Evolutionary conservation across 1,140 invertebrate species (phyloP), one percentile per base, ranked within the genome.

Genomic region (Hycleus cichorii): DNA sequence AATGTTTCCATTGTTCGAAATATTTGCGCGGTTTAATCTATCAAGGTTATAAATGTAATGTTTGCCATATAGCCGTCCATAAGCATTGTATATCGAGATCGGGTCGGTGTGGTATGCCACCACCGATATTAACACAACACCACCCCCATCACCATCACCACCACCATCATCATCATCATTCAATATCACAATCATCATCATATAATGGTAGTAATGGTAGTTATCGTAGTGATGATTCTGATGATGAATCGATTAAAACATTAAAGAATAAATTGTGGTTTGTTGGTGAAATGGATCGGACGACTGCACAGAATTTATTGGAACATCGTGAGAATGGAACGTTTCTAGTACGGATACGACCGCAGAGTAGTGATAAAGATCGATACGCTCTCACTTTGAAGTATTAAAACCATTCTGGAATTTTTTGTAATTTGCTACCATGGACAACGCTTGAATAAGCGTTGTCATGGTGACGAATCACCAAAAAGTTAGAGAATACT

Each of bases 311-410:
- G n/a, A 77, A 79, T 55, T 82, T 86, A 43, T 75, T 97, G 39
- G 87, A 93, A 72, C 77, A 81, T 43, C 81, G 91, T 42, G 83
- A 87, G 62, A 85, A 92, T 74, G 93, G 93, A 57, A 94, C 93
- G 2, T 97, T 91, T 76, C 80, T 97, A 68, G 79, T 97, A 46
- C 77, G 94, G 46, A 85, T 93, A 55, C 83, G 91, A 50, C 88
- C 89, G 26, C 78, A 82, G 52, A 60, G 57, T 12, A 75, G 73
- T 4, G 77, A 76, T 54, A 77, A 77, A 39, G 73, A 78, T 50
- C 81, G 84, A 69, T 93, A 89, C 72, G 93, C 92, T 46, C 82
- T 96, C 39, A 94, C 91, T 74, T 81, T 95, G 60, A 94, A 93
- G 91, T 94, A 18, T 18, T 18, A 18, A 18, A 18, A 18, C 18